Percentiles rank a stretch among this genome's conserved stretches.
These are phyloP conservation scores for Biston stratarius DNA, from an alignment of 2,888 invertebrate genomes.

Conservation along the genomic window DNA sequence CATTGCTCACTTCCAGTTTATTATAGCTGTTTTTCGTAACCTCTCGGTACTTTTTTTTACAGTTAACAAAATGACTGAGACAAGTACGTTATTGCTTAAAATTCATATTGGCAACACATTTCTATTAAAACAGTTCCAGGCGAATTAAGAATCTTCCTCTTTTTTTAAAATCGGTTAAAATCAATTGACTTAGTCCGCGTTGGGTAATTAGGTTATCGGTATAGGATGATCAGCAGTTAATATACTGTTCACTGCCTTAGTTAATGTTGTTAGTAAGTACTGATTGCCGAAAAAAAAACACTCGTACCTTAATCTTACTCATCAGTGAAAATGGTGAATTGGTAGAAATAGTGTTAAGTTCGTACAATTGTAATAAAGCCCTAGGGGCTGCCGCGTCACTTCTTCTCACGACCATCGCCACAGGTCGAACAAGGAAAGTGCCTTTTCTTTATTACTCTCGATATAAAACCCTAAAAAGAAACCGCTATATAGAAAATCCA, in stretches of 20 bases:
- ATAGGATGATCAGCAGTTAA: too few relatives aligned
- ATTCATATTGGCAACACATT: too few relatives aligned
- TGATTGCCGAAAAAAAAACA: too few relatives aligned
- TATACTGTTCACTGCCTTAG: too few relatives aligned
- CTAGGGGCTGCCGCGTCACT: slow-evolving; percentile 24
- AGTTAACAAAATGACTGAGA: background rate
- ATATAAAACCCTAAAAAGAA: slow-evolving; percentile 45
- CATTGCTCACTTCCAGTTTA: background rate
- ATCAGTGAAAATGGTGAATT: slow-evolving; percentile 20
- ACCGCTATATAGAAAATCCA: slow-evolving; percentile 44
- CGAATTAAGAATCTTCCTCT: too few relatives aligned
- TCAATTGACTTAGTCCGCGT: too few relatives aligned
- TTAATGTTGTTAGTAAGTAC: too few relatives aligned
- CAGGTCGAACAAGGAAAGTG: slow-evolving; percentile 45
- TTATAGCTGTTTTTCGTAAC: background rate
- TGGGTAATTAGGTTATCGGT: too few relatives aligned
- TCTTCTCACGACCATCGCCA: slow-evolving; percentile 34
- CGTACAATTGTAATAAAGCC: slow-evolving; percentile 42
- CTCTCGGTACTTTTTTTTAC: background rate
- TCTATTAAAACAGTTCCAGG: too few relatives aligned
- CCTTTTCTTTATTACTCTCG: slow-evolving; percentile 44
- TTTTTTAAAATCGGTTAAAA: too few relatives aligned
- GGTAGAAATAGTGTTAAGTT: slow-evolving; percentile 17
- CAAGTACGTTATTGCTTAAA: background rate
- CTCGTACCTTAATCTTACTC: slow-evolving; percentile 3